Conservation (phyloP, 2,113 vertebrate species). For the Cnemophilus loriae region DNA sequence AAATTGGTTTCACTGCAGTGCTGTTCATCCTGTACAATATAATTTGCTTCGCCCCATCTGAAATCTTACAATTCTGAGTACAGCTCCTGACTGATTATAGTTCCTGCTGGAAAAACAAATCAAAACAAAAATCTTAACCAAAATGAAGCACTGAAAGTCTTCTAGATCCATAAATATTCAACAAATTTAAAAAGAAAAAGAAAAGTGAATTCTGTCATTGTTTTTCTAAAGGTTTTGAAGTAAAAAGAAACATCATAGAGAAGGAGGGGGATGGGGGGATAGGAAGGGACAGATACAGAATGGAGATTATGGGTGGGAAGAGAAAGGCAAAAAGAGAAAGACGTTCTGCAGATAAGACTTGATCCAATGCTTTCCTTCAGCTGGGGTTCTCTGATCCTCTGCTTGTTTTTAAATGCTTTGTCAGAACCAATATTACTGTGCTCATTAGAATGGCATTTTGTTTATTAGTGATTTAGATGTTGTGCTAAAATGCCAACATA, state of each 20-base stretch:
- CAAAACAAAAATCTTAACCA: background rate
- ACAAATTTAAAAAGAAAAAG: background rate
- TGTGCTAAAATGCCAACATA: background rate
- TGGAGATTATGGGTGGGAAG: background rate
- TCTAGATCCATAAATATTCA: background rate
- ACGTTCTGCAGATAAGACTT: background rate
- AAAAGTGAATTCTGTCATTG: background rate
- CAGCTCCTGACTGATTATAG: background rate
- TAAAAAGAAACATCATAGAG: background rate
- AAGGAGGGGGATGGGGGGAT: accelerated
- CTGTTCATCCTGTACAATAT: background rate
- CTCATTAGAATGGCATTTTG: background rate
- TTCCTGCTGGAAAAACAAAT: background rate
- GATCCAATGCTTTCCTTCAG: background rate
- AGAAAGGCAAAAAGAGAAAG: background rate
- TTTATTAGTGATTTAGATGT: slow-evolving; percentile 17
- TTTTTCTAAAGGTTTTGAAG: background rate
- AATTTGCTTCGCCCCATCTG: background rate
- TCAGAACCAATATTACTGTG: background rate
- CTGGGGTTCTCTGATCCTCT: background rate
- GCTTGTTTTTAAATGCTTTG: background rate
- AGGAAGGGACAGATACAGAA: too few relatives aligned
- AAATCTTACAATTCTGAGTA: background rate
- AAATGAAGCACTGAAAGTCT: background rate
- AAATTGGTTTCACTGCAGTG: background rate